Evolutionary conservation across 2,113 vertebrate species (phyloP).

Genomic region (Uria aalge): DNA sequence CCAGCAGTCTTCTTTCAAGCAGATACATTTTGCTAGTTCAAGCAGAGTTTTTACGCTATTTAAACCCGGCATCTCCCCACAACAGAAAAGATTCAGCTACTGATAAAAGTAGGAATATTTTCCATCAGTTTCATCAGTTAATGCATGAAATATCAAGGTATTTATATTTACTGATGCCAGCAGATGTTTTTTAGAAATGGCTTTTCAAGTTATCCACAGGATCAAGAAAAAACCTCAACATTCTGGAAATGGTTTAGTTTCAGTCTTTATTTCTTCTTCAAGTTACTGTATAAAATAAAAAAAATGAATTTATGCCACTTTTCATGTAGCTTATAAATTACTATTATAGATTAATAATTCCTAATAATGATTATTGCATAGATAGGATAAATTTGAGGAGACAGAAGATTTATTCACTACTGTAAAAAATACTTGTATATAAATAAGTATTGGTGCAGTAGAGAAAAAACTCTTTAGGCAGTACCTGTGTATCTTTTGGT

Average conservation of each 20-base stretch:
- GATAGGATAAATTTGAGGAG: background rate
- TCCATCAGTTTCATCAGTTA: background rate
- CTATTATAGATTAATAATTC: background rate
- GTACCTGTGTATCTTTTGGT: background rate
- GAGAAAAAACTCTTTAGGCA: background rate
- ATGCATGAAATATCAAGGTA: background rate
- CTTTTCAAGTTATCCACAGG: background rate
- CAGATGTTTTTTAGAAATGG: background rate
- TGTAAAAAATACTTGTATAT: background rate
- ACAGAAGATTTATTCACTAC: background rate
- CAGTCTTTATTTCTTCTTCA: background rate
- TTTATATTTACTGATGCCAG: background rate
- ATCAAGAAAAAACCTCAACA: background rate
- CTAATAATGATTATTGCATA: background rate
- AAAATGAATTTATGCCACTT: background rate
- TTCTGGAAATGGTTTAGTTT: background rate
- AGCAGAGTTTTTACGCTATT: background rate
- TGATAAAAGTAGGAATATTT: background rate
- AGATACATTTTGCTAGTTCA: background rate
- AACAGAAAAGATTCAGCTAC: background rate
- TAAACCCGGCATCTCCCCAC: background rate
- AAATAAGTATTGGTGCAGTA: background rate
- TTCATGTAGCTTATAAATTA: background rate
- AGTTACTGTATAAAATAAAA: background rate
- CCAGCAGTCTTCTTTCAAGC: background rate